Base-by-base conservation (phyloP, 2,113 vertebrate genomes). In the Megalops atlanticus region DNA sequence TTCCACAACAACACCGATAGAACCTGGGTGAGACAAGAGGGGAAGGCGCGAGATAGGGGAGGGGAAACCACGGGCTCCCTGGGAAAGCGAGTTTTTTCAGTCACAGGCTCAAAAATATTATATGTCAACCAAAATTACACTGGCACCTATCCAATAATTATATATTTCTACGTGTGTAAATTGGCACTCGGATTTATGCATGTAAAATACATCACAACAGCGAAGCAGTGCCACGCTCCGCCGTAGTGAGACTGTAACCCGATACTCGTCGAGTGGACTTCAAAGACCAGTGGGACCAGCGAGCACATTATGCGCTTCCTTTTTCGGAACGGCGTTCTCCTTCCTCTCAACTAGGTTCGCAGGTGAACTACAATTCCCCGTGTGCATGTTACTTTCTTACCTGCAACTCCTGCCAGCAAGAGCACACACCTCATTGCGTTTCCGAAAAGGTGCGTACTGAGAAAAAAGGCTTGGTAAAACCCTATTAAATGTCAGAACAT, bases 1-100 rank as follows among this genome's bases (percentile, higher is more conserved):
- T 93, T 92, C 90, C 89, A 94, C 92, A 94, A 93, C 93, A 95
- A 94, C 93, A 88, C 92, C 87, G 92, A 92, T 83, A 87, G 92
- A 90, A 88, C 83, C 91, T 84, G 86, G 85, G 87, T 52, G 89
- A 92, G 87, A 91, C 90, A 89, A 93, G 92, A 93, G 93, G 91
- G 39, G 93, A 93, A 92, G 93, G 94, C 94, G 95, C 92, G 92
- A 92, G 93, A 90, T 91, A 64, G 89, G 92, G 94, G 94, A 90
- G 93, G 91, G 89, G 84, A 89, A 41, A 52, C 4, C 10, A 74
- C 87, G 89, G 84, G 93, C 79, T 45, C 2, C 87, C 88, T 74
- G 94, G 94, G 94, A 92, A 90, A 88, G 39, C 77, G 90, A 94
- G 93, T 82, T 24, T 24, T 80, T 54, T 47, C 16, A 3, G 54